Evolutionary conservation across 1,140 invertebrate species (phyloP).

Genomic region (Hycleus cichorii): DNA sequence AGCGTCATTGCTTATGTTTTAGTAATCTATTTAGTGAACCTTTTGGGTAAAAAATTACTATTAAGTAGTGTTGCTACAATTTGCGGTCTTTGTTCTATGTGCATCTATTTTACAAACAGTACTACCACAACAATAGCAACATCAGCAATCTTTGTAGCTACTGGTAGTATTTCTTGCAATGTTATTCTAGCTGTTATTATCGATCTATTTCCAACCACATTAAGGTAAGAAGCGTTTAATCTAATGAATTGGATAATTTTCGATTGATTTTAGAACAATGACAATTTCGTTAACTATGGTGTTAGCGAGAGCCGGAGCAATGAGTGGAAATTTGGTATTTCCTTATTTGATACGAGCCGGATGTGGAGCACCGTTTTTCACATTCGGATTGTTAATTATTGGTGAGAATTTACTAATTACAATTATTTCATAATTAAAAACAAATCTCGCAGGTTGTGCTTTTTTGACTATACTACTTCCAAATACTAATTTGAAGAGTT

Average conservation of each 20-base stretch:
- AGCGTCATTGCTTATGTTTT: constrained; percentile 1
- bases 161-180: constrained; percentile 16
- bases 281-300: constrained; percentile 19
- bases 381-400: constrained; percentile 9
- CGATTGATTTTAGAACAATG: constrained; percentile 12
- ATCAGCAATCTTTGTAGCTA: constrained; percentile 9
- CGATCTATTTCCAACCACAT: constrained; percentile 27
- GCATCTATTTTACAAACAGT: constrained; percentile 20
- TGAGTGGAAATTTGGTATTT: constrained; percentile 25
- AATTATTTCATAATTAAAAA: too few species aligned
- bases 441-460: constrained; percentile 2
- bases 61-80: constrained; percentile 6
- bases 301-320: constrained; percentile 20
- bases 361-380: constrained; percentile 23
- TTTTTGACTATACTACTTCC: constrained; percentile 9
- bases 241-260: neutral
- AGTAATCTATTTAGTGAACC: constrained; percentile 7
- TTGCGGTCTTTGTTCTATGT: neutral
- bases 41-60: constrained; percentile 10
- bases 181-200: constrained; percentile 19
- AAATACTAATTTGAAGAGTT: constrained; percentile 16
- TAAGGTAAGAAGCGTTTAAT: constrained; percentile 17
- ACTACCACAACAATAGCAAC: constrained; percentile 7
- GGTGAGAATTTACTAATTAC: constrained; percentile 5
- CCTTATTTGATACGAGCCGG: constrained; percentile 17